Base-by-base conservation (phyloP, 2,797 vertebrate species). In the Ctenochaetus hawaiiensis region DNA sequence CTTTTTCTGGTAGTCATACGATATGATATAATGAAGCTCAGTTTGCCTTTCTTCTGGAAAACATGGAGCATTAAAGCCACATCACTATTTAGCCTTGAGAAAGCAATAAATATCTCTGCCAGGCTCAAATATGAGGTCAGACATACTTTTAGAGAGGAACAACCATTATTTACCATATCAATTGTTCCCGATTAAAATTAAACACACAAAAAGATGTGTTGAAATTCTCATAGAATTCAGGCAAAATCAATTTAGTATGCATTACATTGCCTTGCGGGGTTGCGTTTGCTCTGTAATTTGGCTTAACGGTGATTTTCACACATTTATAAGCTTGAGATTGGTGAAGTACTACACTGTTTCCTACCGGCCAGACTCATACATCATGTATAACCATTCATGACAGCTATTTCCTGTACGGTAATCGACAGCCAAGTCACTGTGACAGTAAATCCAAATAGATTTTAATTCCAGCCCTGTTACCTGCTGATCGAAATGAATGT, bases 401-500 rank as follows among this genome's bases (percentile, higher is more conserved):
- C 90, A 90, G 85, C 82, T 75, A 84, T 74, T 92, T 92, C 90
- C 87, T 87, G 74, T 69, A 7, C 1, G 23, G 54, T 83, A 86
- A 92, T 85, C 63, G 72, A 85, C 75, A 78, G 64, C 49, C 39
- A 6, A 54, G 68, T 73, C 73, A 60, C 67, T 37, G 65, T 70
- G 87, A 87, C 82, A 83, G 83, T 82, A 83, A 92, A 92, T 70
- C 85, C 74, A 80, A 89, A 90, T 84, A 77, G 84, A 82, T 91
- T 88, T 84, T 90, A 82, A 92, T 88, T 88, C 83, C 63, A 77
- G 67, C 17, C 7, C n/a, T 0, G 59, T 78, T 91, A 74, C 81
- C 74, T 63, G 56, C 82, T 76, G 84, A 90, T 89, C 85, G 81
- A 75, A 88, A 82, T 45, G 37, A 79, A 90, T 66, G 81, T 20